Evolutionary conservation across 2,797 vertebrate species (phyloP).

Genomic region (Halcyon smyrnensis): DNA sequence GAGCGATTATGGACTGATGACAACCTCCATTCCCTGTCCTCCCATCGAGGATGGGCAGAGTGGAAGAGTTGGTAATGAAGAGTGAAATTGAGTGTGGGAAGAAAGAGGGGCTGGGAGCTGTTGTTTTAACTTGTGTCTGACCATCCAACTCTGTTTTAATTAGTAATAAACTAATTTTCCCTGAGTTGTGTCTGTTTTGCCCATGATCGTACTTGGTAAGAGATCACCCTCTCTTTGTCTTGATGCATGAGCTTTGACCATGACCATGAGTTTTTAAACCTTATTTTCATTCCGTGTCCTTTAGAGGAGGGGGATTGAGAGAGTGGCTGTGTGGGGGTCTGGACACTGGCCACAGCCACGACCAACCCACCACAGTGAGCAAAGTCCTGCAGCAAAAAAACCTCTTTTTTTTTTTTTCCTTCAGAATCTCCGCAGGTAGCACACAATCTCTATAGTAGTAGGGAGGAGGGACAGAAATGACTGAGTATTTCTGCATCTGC

Average conservation of each 20-base stretch:
- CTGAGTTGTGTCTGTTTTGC: accelerated
- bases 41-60: accelerated
- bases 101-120: not conserved
- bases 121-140: not conserved
- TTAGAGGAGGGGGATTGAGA: not conserved
- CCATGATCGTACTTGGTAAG: accelerated
- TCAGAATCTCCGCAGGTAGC: not conserved
- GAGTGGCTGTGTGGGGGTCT: not conserved
- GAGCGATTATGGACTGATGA: accelerated
- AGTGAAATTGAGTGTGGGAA: not conserved
- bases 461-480: not conserved
- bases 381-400: not conserved
- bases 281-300: not conserved
- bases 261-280: no score
- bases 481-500: not conserved
- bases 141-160: not conserved
- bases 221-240: not conserved
- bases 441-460: not conserved
- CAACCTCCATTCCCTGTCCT: not conserved
- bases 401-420: accelerated
- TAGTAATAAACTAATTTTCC: not conserved
- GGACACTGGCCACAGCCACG: accelerated
- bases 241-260: not conserved
- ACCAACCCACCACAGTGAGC: not conserved
- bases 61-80: not conserved